Evolutionary conservation across 2,113 vertebrate genomes (phyloP).

Genomic region (Phylloscopus whistleri): DNA sequence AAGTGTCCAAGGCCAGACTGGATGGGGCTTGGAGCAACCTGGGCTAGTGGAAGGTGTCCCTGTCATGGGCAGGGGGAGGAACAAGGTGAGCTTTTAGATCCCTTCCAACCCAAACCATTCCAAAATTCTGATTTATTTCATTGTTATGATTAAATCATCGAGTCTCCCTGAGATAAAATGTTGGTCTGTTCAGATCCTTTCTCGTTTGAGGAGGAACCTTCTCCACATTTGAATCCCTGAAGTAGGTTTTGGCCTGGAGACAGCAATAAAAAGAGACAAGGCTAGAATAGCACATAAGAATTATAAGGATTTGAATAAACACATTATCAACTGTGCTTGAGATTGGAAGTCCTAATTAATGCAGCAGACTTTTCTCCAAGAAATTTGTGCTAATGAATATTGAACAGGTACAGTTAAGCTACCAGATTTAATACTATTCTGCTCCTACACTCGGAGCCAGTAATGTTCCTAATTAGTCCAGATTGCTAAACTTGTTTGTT

Average conservation of each 20-base stretch:
- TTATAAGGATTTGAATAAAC: constrained; percentile 28
- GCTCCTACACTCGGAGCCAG: background rate
- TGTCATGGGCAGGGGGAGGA: too few relatives aligned
- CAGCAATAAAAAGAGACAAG: background rate
- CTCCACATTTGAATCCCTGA: background rate
- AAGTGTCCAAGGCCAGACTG: too few relatives aligned
- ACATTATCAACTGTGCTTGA: background rate
- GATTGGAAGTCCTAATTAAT: constrained; percentile 30
- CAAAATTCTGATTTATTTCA: background rate
- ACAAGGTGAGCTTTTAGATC: too few relatives aligned
- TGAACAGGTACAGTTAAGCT: constrained; percentile 32
- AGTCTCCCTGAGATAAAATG: background rate
- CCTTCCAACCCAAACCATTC: background rate
- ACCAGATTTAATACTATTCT: background rate
- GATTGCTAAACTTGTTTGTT: constrained; percentile 38
- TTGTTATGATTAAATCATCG: background rate
- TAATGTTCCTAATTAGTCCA: constrained; percentile 19
- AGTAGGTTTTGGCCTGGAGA: background rate
- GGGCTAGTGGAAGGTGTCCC: too few relatives aligned
- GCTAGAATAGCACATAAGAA: background rate
- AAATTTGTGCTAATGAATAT: constrained; percentile 37
- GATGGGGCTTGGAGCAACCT: too few relatives aligned
- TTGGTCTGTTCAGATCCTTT: background rate
- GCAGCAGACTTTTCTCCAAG: constrained; percentile 13
- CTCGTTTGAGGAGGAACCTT: background rate